Base-by-base conservation (phyloP, 2,797 vertebrate species). In the Epinephelus coioides region DNA sequence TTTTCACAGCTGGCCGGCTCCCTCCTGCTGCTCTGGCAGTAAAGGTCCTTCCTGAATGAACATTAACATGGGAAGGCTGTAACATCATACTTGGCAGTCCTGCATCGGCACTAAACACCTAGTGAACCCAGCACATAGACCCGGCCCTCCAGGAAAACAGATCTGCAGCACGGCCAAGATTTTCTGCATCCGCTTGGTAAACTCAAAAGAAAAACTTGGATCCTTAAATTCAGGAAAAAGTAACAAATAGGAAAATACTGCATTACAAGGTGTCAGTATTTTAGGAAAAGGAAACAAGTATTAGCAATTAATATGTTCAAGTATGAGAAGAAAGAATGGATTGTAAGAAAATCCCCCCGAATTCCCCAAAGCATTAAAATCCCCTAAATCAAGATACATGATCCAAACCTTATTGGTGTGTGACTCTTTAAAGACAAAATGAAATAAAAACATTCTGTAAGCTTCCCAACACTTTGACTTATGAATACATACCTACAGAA, bases 21-120 rank as follows among this genome's bases (percentile, higher is more conserved):
- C 87, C 86, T 78, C 90, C 87, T 77, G 57, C 83, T 69, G 77
- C 82, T 77, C 84, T 40, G 49, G 76, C 93, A 85, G 91, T 95
- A 95, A 95, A 95, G 91, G 67, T 85, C 86, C 91, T 95, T 94
- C 94, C 94, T 94, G 94, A 93, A 91, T 91, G 90, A 93, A 90
- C 91, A 87, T 89, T 92, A 95, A 93, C 91, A 92, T 90, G 91
- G 92, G 91, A 94, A 91, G 90, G 90, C 89, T 82, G 89, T 94
- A 94, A 95, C 92, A 95, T 95, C 94, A 95, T 95, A 94, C 93
- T 94, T 95, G 94, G 94, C 94, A 92, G 83, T 54, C 18, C 78
- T 78, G 74, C 78, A 25, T 74, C 50, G 25, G 90, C 88, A 92
- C 92, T 93, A 93, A 95, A 95, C 94, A 94, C 94, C 93, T 91